Evolutionary conservation across 2,113 vertebrate genomes (phyloP), one percentile per base, ranked within the genome.

Genomic region (Atlantisia rogersi): DNA sequence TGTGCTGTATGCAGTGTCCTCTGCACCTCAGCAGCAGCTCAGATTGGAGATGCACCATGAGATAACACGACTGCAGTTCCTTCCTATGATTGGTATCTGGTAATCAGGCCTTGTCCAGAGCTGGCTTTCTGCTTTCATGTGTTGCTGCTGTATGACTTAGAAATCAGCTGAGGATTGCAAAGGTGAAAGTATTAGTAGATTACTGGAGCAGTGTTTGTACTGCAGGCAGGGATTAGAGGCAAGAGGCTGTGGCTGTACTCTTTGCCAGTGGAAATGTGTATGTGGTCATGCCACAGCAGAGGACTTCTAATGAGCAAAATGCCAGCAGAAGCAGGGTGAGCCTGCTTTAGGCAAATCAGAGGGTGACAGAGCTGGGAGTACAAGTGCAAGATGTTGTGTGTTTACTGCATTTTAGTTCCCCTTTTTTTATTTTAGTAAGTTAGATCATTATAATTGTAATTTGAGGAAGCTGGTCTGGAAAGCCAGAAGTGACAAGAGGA

Each of bases 391-490:
- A 78, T 69, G 39, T 39, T 60, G 39, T 22, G 21, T 37, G 65
- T 86, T 91, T 92, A 67, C 62, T 86, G 80, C 48, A 35, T 58
- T 90, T 92, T 78, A 88, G 83, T 96, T 96, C 90, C 65, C n/a
- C 31, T 82, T 94, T 91, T 53, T 5, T 32, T 39, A 48, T 82
- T 92, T 95, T 37, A 15, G 4, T 53, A 44, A 90, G 55, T 80
- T 42, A 76, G 56, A 42, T 74, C 31, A 73, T 56, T 60, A 28
- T 68, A 75, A 95, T 37, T 42, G 59, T 68, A 78, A 48, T 94
- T 94, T 95, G 92, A 92, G 95, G 92, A 96, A 97, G 95, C 70
- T 71, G 70, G 10, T 75, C 20, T 95, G 65, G 79, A 56, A 70
- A 77, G 88, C 59, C n/a, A 60, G 48, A 56, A 58, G 58, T 71